phyloP scores from a whole-genome alignment of 2,797 vertebrate species.

The Eospalax fontanierii region DNA sequence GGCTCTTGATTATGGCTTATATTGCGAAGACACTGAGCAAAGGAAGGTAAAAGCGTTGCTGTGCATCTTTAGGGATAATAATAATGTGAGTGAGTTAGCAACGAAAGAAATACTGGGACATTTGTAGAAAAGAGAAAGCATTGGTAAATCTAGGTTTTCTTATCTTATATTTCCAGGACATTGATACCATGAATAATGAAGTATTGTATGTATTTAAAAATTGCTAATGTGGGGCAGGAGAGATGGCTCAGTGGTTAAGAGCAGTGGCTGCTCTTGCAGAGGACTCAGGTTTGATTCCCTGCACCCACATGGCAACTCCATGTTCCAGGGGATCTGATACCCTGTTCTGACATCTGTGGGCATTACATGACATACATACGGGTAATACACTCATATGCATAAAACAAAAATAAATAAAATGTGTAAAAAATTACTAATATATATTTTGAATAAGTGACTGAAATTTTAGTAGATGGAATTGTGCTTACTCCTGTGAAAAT shows the following conservation, averaged over 20 bases:
- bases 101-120: slow-evolving; percentile 38
- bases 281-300: too few species aligned
- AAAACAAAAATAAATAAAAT: too few species aligned
- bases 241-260: too few species aligned
- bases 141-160: slow-evolving; percentile 49
- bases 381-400: too few species aligned
- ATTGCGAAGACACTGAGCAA: slow-evolving; percentile 27
- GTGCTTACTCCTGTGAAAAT: slow-evolving; percentile 9
- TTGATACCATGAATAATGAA: slow-evolving; percentile 64
- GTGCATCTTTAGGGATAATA: slow-evolving; percentile 22
- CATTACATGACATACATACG: too few species aligned
- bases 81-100: background rate
- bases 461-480: slow-evolving; percentile 68
- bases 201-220: slow-evolving; percentile 32
- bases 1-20: slow-evolving; percentile 37
- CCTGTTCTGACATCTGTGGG: too few species aligned
- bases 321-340: too few species aligned
- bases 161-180: slow-evolving; percentile 39
- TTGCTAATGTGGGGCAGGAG: background rate
- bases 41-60: slow-evolving; percentile 36
- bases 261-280: too few species aligned
- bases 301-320: too few species aligned
- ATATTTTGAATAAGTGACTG: slow-evolving; percentile 54
- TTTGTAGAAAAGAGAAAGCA: slow-evolving; percentile 51
- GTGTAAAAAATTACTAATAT: slow-evolving; percentile 16